Base-by-base conservation (phyloP, 2,113 vertebrate species). In the Cyphotilapia sp. region DNA sequence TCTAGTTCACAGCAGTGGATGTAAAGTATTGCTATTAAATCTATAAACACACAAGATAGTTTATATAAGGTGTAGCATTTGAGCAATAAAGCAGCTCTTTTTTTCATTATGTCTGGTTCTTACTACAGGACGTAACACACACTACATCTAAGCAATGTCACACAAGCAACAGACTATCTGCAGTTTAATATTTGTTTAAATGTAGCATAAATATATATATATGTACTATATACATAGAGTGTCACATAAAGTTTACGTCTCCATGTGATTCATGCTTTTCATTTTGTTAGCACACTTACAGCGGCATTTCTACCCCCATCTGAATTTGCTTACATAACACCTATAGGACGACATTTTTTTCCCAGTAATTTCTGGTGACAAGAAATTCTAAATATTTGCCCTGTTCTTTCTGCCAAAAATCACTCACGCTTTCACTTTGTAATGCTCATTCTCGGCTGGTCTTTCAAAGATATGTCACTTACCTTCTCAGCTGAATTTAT, bases 31-130 rank as follows among this genome's bases (percentile, higher is more conserved):
- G 6, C 27, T 49, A 49, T 49, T 78, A 49, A 78, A 78, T 78
- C 71, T 49, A 78, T 49, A 49, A 78, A 78, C 42, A 49, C 40
- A 76, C 42, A 78, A 78, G 45, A 49, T 19, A 31, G 71, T 76
- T 76, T 76, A 16, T 12, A 49, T 76, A 76, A 49, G 3, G 3
- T 7, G 9, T 19, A 49, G 71, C 14, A 8, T 76, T 29, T 76
- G 6, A 31, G 27, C 71, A 47, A 49, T 49, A 49, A 49, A 78
- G 16, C 42, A 49, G 27, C 42, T 78, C 71, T 78, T 49, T 29
- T 35, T 31, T 47, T 78, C 27, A 49, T 49, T 31, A 49, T 78
- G 38, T 49, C 24, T 31, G 42, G 24, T 31, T 78, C 24, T 12
- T 31, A 49, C 24, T 1, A 49, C 16, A 78, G 3, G 24, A 78